Evolutionary conservation across 2,888 invertebrate species (phyloP), one percentile per base, ranked within the genome.

Genomic region (Drosophila percnosoma): DNA sequence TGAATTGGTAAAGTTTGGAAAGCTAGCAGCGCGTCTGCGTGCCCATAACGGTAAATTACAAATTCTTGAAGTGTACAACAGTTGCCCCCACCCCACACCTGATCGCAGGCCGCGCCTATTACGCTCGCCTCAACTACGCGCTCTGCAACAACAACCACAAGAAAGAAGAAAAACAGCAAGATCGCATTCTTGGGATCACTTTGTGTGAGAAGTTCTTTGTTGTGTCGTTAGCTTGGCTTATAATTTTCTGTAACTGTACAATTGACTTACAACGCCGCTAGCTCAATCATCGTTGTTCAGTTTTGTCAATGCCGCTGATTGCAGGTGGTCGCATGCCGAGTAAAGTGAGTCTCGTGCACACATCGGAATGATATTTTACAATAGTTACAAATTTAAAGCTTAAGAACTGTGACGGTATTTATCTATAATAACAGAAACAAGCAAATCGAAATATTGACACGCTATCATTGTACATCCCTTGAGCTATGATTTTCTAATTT

Each of bases 161-260:
- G 11, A 42, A 21, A 42, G 21, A 21, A 21, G 21, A 42, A 42
- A 11, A 42, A 21, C 42, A 11, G 42, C 42, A 42, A 42, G 21
- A 42, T 21, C 42, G 11, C 42, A 42, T 78, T 76, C 66, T 65
- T 76, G 31, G 59, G 40, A 27, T 54, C 60, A 66, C 54, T 76
- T 68, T 70, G 68, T 58, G 61, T 65, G 49, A 49, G 54, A 55
- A 49, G 67, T 76, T 78, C 69, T 75, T 70, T 82, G 80, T 75
- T 71, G 76, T 78, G 59, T 53, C 15, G 24, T 24, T 45, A 15
- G 21, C 15, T 66, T 67, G 74, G 78, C 78, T 85, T 85, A 84
- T 73, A 71, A 80, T 80, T 86, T 75, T 80, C 79, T 78, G 53
- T 84, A 85, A 85, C 84, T 87, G 84, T 85, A 82, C 51, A 82